Evolutionary conservation across 2,888 invertebrate genomes (phyloP).

Genomic region (Odontomyia ornata): DNA sequence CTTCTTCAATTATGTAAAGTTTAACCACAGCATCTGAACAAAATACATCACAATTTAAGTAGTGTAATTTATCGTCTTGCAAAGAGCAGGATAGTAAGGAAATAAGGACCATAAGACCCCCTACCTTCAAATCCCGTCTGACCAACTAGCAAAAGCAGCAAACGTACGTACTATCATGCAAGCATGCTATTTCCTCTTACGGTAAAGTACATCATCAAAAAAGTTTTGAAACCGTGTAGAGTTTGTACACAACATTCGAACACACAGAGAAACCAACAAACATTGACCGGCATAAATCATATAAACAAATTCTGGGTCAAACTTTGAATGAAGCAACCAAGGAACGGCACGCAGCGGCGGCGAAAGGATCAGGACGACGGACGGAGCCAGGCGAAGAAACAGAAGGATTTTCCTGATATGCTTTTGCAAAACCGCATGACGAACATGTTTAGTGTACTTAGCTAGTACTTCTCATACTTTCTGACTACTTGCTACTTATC

Average conservation of each 20-base stretch:
- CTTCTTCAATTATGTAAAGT: constrained; percentile 7
- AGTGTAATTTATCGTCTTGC: constrained; percentile 22
- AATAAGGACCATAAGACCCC: not conserved
- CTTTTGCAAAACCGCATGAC: constrained; percentile 9
- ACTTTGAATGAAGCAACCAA: constrained; percentile 17
- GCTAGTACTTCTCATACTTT: not conserved
- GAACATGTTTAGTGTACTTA: not conserved
- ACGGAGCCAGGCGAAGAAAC: not conserved
- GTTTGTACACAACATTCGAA: constrained; percentile 2
- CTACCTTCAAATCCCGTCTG: not conserved
- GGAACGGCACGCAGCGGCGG: too few relatives aligned
- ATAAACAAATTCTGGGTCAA: constrained; percentile 44
- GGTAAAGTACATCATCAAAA: constrained; percentile 33
- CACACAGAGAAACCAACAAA: constrained; percentile 12
- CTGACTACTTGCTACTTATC: not conserved
- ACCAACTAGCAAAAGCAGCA: too few relatives aligned
- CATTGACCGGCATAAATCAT: constrained; percentile 47
- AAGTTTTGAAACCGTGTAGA: constrained; percentile 22
- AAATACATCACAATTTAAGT: constrained; percentile 33
- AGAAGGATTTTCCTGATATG: constrained; percentile 6
- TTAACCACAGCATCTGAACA: constrained; percentile 17
- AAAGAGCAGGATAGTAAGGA: not conserved
- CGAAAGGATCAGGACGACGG: not conserved
- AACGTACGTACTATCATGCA: not conserved
- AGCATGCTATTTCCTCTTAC: constrained; percentile 21